Base-by-base conservation (phyloP, 2,113 vertebrate species). In the Symphodus melops region DNA sequence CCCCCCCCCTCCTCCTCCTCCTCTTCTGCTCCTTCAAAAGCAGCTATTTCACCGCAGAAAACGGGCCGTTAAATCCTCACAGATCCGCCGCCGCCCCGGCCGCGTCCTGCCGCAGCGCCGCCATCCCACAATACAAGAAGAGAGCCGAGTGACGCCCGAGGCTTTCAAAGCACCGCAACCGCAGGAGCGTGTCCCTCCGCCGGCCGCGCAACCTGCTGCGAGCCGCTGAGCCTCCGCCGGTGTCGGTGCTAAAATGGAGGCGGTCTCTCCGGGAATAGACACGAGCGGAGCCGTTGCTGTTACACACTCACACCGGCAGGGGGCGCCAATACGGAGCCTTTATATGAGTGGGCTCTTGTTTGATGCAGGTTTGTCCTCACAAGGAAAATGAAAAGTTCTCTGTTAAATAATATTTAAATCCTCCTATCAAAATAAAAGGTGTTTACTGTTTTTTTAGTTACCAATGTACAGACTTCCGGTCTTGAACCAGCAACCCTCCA, bases 201-300 rank as follows among this genome's bases (percentile, higher is more conserved):
- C 65, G 67, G 68, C 62, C 23, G 21, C 68, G 9, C 9, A 23
- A n/a, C 63, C 17, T 53, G n/a, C 64, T 36, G 42, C 19, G 20
- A 33, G 64, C 72, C 69, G 78, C 51, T 61, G 54, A 28, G 60
- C 14, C 49, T 69, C 25, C 75, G 67, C 76, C 76, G 61, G 42
- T 65, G 85, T 79, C 62, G 64, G 68, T 25, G 81, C 0, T 63
- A 91, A 91, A 88, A 91, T 88, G 89, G 89, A 91, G 81, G 81
- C 42, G 84, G 72, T 75, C 21, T 68, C 44, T 76, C 71, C 57
- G 70, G 62, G 61, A 65, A 54, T 36, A 75, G 79, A 64, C 5
- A 54, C 62, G 55, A 64, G 48, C 33, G 11, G 57, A 44, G 77
- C 74, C 21, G 57, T 63, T 58, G 25, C 17, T 10, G 20, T 0